Conservation (phyloP, 2,113 vertebrate genomes). For the Typhlomys cinereus region DNA sequence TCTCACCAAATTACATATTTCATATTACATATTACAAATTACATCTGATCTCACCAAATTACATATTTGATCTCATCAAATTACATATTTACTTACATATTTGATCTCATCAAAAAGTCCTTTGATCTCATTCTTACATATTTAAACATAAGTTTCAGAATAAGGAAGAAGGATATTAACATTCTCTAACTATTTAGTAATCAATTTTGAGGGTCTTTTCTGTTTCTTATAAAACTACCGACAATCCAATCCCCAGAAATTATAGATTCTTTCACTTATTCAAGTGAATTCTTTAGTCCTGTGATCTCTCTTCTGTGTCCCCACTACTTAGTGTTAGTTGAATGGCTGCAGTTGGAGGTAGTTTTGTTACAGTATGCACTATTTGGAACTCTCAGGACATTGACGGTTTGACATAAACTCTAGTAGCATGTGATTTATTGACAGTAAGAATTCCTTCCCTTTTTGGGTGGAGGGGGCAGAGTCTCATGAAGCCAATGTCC, state of each 20-base stretch:
- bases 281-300: background rate
- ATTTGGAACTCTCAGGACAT: background rate
- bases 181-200: background rate
- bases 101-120: background rate
- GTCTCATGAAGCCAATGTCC: background rate
- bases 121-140: background rate
- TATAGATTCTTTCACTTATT: background rate
- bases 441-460: background rate
- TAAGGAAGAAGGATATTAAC: background rate
- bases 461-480: background rate
- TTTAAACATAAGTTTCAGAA: background rate
- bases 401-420: background rate
- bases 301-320: background rate
- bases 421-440: background rate
- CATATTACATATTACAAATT: no score
- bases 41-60: no score
- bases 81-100: no score
- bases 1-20: no score
- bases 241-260: background rate
- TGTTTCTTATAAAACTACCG: background rate
- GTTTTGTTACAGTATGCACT: background rate
- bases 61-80: no score
- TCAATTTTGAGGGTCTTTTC: background rate
- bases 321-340: background rate
- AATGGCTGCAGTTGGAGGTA: fast-evolving